phyloP scores from a whole-genome alignment of 2,888 invertebrate species.

The Drosophila meridionalis region DNA sequence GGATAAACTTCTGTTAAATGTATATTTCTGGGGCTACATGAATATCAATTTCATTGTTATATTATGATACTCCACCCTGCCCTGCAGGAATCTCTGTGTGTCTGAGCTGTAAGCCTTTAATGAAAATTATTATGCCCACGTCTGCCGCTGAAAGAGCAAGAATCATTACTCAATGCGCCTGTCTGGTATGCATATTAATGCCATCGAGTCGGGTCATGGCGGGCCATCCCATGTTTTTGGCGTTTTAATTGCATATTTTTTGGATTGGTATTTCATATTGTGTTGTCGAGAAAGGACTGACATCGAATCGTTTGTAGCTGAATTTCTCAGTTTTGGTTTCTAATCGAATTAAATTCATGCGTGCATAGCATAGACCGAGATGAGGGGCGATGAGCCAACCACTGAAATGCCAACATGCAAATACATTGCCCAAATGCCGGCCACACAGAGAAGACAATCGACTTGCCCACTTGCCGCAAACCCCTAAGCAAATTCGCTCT shows the following conservation, averaged over 20 bases:
- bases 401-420: constrained; percentile 55
- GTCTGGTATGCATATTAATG: constrained; percentile 34
- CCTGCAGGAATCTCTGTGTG: neutral
- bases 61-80: neutral
- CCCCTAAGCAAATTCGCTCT: constrained; percentile 46
- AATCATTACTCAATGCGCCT: constrained; percentile 25
- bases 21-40: neutral
- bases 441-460: constrained; percentile 11
- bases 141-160: neutral
- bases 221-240: constrained; percentile 9
- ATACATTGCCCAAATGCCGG: constrained; percentile 38
- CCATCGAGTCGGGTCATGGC: neutral
- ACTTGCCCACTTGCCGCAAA: constrained; percentile 14
- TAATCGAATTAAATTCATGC: constrained; percentile 46
- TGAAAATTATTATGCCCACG: neutral
- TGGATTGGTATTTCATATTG: constrained; percentile 14
- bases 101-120: neutral
- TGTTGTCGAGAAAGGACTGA: constrained; percentile 2
- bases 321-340: constrained; percentile 30
- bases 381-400: constrained; percentile 36
- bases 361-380: constrained; percentile 45
- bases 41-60: neutral
- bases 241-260: constrained; percentile 34
- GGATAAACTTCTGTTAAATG: neutral
- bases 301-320: constrained; percentile 19